These are phyloP conservation scores for Podarcis muralis DNA, from an alignment of 2,113 vertebrate species.

Conservation along the genomic window DNA sequence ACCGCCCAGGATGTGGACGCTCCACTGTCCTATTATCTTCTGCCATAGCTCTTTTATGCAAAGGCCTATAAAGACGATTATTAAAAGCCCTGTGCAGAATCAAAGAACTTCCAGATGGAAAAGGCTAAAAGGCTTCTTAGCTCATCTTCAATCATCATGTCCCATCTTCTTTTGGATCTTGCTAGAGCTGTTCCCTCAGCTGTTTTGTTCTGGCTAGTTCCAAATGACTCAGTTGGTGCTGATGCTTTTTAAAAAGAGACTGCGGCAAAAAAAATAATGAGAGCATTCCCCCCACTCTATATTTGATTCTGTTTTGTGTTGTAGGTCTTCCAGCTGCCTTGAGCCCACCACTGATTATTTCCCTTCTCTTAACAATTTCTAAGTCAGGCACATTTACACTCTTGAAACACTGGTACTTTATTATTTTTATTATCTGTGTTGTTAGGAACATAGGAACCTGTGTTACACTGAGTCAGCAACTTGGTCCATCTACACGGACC, in stretches of 20 bases:
- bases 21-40: slow-evolving; percentile 33
- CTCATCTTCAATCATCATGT: slow-evolving; percentile 40
- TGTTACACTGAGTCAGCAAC: too few relatives aligned
- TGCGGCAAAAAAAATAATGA: slow-evolving; percentile 27
- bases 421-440: not conserved
- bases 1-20: slow-evolving; percentile 1
- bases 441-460: not conserved
- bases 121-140: slow-evolving; percentile 57
- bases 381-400: not conserved
- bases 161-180: slow-evolving; percentile 46
- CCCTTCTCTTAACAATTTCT: not conserved
- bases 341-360: not conserved
- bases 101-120: slow-evolving; percentile 60
- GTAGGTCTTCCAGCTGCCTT: slow-evolving; percentile 10
- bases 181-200: slow-evolving; percentile 48
- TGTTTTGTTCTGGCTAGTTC: slow-evolving; percentile 59
- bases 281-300: slow-evolving; percentile 20
- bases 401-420: not conserved
- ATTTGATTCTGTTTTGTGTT: slow-evolving; percentile 43
- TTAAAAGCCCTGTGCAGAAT: slow-evolving; percentile 65
- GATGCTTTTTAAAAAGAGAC: slow-evolving; percentile 36
- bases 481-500: too few relatives aligned
- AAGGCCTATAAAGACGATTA: slow-evolving; percentile 60
- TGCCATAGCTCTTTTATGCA: slow-evolving; percentile 56
- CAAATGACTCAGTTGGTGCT: slow-evolving; percentile 54